phyloP scores from a whole-genome alignment of 2,888 invertebrate species.

The Eugnorisma glareosa region DNA sequence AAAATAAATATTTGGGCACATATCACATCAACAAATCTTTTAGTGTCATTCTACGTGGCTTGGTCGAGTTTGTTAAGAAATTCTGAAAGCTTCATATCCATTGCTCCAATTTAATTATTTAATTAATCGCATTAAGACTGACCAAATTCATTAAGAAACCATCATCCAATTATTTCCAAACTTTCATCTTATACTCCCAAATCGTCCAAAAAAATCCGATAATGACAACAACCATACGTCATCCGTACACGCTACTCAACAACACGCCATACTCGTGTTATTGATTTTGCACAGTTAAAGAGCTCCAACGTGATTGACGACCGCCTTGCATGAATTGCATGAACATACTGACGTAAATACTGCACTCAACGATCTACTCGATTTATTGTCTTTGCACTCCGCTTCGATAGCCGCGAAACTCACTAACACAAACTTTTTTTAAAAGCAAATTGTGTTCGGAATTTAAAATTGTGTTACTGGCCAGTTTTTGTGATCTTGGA shows the following conservation, averaged over 20 bases:
- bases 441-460: constrained; percentile 55
- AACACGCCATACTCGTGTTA: constrained; percentile 58
- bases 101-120: neutral
- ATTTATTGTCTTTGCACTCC: constrained; percentile 63
- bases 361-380: constrained; percentile 61
- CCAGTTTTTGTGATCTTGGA: constrained; percentile 49
- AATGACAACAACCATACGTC: constrained; percentile 47
- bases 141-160: neutral
- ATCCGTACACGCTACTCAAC: constrained; percentile 56
- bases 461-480: constrained; percentile 53
- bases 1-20: neutral
- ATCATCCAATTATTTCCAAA: constrained; percentile 23
- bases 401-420: constrained; percentile 64
- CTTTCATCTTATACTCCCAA: constrained; percentile 11
- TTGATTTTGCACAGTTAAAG: constrained; percentile 60
- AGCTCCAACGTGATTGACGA: constrained; percentile 62
- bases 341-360: constrained; percentile 60
- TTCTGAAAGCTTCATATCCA: too few relatives aligned
- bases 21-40: neutral
- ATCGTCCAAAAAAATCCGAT: constrained; percentile 10
- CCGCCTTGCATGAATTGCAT: constrained; percentile 63
- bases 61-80: neutral
- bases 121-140: neutral
- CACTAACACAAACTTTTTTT: constrained; percentile 51
- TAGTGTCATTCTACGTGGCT: neutral